Percentiles rank a stretch among this genome's conserved stretches.
These are phyloP conservation scores for Clepsis dumicolana DNA, from an alignment of 2,888 invertebrate species.

Conservation along the genomic window DNA sequence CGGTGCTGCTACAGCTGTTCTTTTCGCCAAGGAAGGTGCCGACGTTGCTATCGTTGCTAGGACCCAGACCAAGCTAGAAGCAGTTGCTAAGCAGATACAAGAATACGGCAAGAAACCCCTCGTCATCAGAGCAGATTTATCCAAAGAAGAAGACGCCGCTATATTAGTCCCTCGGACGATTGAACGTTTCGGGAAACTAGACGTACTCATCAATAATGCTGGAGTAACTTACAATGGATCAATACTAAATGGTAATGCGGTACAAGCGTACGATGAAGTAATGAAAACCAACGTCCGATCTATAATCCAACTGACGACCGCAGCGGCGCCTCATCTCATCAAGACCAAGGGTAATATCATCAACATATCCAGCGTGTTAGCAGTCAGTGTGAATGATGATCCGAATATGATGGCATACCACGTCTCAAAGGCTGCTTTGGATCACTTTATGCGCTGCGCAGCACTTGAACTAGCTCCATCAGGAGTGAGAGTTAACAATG, in stretches of 20 bases:
- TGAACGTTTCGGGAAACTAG: constrained; percentile 55
- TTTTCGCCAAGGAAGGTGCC: constrained; percentile 58
- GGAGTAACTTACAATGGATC: constrained; percentile 48
- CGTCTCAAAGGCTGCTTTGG: constrained; percentile 91
- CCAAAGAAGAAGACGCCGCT: constrained; percentile 53
- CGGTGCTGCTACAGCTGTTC: constrained; percentile 60
- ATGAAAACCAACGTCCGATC: constrained; percentile 58
- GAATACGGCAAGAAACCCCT: constrained; percentile 50
- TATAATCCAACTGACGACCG: constrained; percentile 52
- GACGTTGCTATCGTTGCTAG: constrained; percentile 57
- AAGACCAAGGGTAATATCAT: constrained; percentile 62
- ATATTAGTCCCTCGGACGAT: constrained; percentile 54
- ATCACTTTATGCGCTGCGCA: constrained; percentile 89
- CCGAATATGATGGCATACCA: constrained; percentile 73
- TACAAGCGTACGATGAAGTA: constrained; percentile 55
- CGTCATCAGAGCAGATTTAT: constrained; percentile 56
- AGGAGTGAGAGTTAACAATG: constrained; percentile 88
- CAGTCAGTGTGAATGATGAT: constrained; percentile 18
- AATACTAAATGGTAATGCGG: constrained; percentile 50
- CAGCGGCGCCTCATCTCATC: constrained; percentile 56
- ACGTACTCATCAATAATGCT: constrained; percentile 63
- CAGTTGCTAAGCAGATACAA: constrained; percentile 49
- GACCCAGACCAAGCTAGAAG: constrained; percentile 52
- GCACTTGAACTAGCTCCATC: constrained; percentile 87
- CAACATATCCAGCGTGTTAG: constrained; percentile 60